These are phyloP conservation scores for Acrobasis consociella DNA, from an alignment of 2,888 invertebrate species.

Conservation along the genomic window DNA sequence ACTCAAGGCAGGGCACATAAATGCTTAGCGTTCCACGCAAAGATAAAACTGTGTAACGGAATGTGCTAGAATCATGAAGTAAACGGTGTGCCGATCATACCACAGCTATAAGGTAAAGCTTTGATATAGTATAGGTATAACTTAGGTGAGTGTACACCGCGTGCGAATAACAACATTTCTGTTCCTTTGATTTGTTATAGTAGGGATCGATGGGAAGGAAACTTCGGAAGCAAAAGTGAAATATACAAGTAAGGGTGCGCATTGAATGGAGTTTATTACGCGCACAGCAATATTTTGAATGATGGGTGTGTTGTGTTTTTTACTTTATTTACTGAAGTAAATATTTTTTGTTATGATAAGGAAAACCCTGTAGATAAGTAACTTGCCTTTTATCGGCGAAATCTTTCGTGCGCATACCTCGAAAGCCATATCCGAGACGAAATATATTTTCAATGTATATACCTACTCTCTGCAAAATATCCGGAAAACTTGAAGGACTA, in stretches of 20 bases:
- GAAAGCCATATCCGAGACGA: too few relatives aligned
- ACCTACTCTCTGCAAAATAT: too few relatives aligned
- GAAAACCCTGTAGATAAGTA: slow-evolving; percentile 23
- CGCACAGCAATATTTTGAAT: slow-evolving; percentile 12
- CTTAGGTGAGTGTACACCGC: slow-evolving; percentile 47
- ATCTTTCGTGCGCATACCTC: too few relatives aligned
- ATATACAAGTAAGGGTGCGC: slow-evolving; percentile 43
- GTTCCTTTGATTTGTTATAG: slow-evolving; percentile 56
- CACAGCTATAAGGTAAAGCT: too few relatives aligned
- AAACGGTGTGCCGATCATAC: too few relatives aligned
- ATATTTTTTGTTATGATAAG: slow-evolving; percentile 49
- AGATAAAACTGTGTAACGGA: too few relatives aligned
- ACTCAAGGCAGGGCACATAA: too few relatives aligned
- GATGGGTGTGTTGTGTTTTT: slow-evolving; percentile 2
- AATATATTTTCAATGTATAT: too few relatives aligned
- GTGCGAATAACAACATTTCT: slow-evolving; percentile 58
- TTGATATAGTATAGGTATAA: slow-evolving; percentile 31
- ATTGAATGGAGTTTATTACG: slow-evolving; percentile 15
- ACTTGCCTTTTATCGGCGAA: too few relatives aligned
- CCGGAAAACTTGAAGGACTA: too few relatives aligned
- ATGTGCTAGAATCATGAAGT: too few relatives aligned
- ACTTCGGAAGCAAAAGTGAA: slow-evolving; percentile 56
- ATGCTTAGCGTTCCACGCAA: too few relatives aligned
- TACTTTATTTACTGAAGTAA: slow-evolving; percentile 2
- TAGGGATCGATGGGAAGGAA: slow-evolving; percentile 56